Evolutionary conservation across 2,113 vertebrate species (phyloP), one percentile per base, ranked within the genome.

Genomic region (Oncorhynchus masou): DNA sequence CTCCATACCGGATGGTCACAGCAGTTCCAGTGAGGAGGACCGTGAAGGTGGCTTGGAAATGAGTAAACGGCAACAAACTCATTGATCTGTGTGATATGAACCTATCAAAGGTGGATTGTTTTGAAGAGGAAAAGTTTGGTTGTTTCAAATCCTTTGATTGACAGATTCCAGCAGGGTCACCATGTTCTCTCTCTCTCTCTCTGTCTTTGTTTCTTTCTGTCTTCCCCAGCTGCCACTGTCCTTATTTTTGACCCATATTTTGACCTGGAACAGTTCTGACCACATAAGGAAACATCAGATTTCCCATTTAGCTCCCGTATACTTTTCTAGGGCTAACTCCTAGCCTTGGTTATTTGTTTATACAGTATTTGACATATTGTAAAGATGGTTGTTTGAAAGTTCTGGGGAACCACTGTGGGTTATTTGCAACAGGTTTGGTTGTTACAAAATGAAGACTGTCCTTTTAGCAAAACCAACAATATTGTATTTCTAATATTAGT

Each of bases 211-310:
- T 54, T 54, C 13, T 19, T 54, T 16, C 13, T 54, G 3, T 54
- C 66, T 84, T 16, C 64, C 74, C 65, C 76, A 83, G 78, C 83
- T 78, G 70, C 77, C 81, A 79, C 76, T 82, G 77, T 78, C 79
- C 83, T 86, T 84, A 74, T 85, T 83, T 81, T 81, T 87, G 83
- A 84, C 84, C 88, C 80, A 84, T 81, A 85, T 87, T 78, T 79
- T 76, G 82, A 86, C 81, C 87, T 79, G 83, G 45, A 77, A 81
- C 19, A 54, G 73, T 60, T 84, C 73, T 75, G 79, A 11, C 24
- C 20, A 64, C 51, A 54, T 19, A 19, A 54, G 51, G 51, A 54
- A 54, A 54, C 51, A 54, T 19, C 51, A 54, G 16, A 54, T 54
- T 54, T 54, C 16, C 15, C 16, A 19, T 54, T 54, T 4, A 19